Percentiles rank a stretch among this genome's conserved stretches.
Conservation (phyloP, 2,113 vertebrate species). For the Colinus virginianus region DNA sequence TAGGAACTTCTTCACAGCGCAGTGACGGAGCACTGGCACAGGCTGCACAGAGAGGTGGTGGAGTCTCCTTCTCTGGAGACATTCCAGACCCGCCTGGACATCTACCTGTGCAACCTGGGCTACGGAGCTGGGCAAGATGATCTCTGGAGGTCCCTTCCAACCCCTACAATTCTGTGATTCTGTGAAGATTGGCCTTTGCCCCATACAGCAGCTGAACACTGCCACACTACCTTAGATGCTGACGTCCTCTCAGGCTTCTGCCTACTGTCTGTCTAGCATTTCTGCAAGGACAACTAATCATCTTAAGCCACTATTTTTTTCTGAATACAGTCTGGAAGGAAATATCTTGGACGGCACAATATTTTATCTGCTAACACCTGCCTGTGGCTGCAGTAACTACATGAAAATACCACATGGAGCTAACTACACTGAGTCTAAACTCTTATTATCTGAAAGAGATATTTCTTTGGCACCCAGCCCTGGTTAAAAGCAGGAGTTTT, state of each 20-base stretch:
- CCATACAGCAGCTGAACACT: not conserved
- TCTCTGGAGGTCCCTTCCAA: no score
- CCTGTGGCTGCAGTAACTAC: not conserved
- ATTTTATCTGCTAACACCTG: not conserved
- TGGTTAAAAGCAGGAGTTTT: conserved; percentile 67
- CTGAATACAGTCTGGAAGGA: not conserved
- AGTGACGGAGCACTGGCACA: no score
- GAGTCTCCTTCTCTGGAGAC: no score
- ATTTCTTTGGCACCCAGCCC: conserved; percentile 54
- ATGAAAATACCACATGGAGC: conserved; percentile 30
- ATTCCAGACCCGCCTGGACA: no score
- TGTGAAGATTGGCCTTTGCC: no score
- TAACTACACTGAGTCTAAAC: conserved; percentile 57
- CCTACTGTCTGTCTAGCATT: not conserved
- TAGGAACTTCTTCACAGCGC: no score
- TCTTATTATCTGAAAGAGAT: conserved; percentile 57
- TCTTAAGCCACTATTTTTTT: not conserved
- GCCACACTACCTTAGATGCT: not conserved
- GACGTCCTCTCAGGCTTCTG: not conserved
- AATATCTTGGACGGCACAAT: not conserved
- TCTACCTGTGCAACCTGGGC: no score
- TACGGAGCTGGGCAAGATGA: no score
- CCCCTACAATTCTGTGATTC: no score
- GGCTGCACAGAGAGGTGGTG: no score
- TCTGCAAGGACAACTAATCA: not conserved